Evolutionary conservation across 2,797 vertebrate genomes (phyloP), one percentile per base, ranked within the genome.

Genomic region (Microctenopoma lineatum): DNA sequence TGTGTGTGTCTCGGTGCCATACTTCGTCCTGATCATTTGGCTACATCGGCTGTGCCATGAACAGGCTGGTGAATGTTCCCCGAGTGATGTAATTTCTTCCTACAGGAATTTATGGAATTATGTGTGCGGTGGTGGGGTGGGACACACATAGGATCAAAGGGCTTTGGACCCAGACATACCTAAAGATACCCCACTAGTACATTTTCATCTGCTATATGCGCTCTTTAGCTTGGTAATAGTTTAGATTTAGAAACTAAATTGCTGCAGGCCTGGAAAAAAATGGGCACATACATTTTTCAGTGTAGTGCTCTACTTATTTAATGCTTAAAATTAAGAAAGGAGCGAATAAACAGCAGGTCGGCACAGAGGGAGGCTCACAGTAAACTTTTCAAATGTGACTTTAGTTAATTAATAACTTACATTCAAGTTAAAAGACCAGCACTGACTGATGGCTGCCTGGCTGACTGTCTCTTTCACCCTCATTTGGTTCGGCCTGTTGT

Each of bases 71-170:
- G 84, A 88, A 72, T 21, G 45, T 86, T 88, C 80, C 81, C 81
- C 29, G 67, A 83, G 77, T 82, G 77, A 84, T 86, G 80, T 82
- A 84, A 86, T 91, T 87, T 86, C 44, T 85, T 82, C 76, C 64
- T 63, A 41, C 69, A 78, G 77, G 86, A 90, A 92, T 89, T 80
- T 84, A 57, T 87, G 64, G 90, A 92, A 92, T 91, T 82, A 66
- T 77, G 75, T 68, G 72, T 90, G 88, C 83, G 84, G 87, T 87
- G 84, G 83, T 71, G 65, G 81, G 84, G 70, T 85, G 83, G 84
- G 79, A 85, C 82, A 4, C 50, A 54, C 73, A 65, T 61, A 73
- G 71, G 82, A 81, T 80, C 69, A 76, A 83, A 84, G 70, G 70
- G 59, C 73, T 85, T 84, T 78, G 73, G 70, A 90, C 75, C 84